Percentiles rank a stretch among this genome's conserved stretches.
These are phyloP conservation scores for Leuctra nigra DNA, from an alignment of 2,888 invertebrate species.

Conservation along the genomic window DNA sequence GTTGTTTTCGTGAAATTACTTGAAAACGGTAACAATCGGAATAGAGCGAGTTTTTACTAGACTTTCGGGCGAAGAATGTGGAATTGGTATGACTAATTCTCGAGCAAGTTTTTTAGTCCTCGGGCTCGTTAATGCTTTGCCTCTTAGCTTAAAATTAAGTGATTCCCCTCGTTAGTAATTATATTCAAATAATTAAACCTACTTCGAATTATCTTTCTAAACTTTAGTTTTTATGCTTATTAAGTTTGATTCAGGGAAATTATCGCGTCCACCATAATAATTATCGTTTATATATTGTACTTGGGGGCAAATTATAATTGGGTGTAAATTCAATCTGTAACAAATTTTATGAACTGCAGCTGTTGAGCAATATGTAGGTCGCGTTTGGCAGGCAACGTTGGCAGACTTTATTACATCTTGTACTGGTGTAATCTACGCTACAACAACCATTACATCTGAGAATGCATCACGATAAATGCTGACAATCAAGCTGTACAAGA, in stretches of 20 bases:
- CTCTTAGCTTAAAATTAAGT: not conserved
- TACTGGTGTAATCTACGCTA: too few species aligned
- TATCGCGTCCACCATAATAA: not conserved
- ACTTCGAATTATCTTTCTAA: not conserved
- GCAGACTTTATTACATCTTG: too few species aligned
- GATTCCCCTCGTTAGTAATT: slow-evolving; percentile 1
- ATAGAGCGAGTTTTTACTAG: too few species aligned
- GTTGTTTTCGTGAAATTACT: too few species aligned
- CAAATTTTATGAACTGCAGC: too few species aligned
- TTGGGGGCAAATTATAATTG: slow-evolving; percentile 1
- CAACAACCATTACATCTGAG: too few species aligned
- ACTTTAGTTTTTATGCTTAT: not conserved
- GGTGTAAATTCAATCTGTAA: not conserved
- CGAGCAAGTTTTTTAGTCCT: slow-evolving; percentile 9
- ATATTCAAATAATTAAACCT: slow-evolving; percentile 3
- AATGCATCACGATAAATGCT: too few species aligned
- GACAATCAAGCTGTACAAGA: too few species aligned
- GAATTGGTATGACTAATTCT: too few species aligned
- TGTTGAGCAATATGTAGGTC: too few species aligned
- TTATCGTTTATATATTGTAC: not conserved
- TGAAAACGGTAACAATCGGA: too few species aligned
- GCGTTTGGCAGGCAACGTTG: too few species aligned
- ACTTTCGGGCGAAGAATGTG: not conserved
- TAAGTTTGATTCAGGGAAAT: not conserved
- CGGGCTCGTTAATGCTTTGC: not conserved